These are phyloP conservation scores for Troides aeacus DNA, from an alignment of 2,888 invertebrate genomes.

Conservation along the genomic window DNA sequence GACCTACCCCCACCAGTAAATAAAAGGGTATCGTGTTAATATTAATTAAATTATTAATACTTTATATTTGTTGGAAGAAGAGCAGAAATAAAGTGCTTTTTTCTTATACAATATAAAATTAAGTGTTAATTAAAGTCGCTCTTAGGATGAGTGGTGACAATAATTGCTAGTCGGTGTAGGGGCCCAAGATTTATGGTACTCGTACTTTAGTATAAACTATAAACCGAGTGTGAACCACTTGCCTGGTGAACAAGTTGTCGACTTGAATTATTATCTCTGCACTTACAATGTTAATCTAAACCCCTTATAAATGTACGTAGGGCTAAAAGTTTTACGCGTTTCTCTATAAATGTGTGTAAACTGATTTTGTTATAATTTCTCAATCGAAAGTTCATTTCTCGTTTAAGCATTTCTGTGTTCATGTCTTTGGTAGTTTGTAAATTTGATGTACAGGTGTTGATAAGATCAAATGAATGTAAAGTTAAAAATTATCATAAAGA, in stretches of 20 bases:
- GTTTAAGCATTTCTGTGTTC: too few relatives aligned
- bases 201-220: conserved; percentile 31
- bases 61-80: too few relatives aligned
- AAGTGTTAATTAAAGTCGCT: conserved; percentile 75
- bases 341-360: background rate
- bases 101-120: conserved; percentile 41
- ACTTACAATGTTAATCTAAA: background rate
- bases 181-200: conserved; percentile 71
- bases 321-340: background rate
- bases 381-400: too few relatives aligned
- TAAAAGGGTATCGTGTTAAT: background rate
- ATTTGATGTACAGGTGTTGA: too few relatives aligned
- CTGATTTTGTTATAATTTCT: background rate
- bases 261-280: background rate
- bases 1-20: too few relatives aligned
- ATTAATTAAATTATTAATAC: background rate
- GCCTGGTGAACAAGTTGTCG: conserved; percentile 15
- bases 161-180: conserved; percentile 75
- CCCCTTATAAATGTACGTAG: background rate
- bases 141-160: conserved; percentile 78
- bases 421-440: too few relatives aligned
- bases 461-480: too few relatives aligned
- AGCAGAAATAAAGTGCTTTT: background rate
- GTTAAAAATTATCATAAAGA: too few relatives aligned
- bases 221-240: conserved; percentile 57